Evolutionary conservation across 1,140 invertebrate genomes (phyloP), one percentile per base, ranked within the genome.

Genomic region (Aethina tumida): DNA sequence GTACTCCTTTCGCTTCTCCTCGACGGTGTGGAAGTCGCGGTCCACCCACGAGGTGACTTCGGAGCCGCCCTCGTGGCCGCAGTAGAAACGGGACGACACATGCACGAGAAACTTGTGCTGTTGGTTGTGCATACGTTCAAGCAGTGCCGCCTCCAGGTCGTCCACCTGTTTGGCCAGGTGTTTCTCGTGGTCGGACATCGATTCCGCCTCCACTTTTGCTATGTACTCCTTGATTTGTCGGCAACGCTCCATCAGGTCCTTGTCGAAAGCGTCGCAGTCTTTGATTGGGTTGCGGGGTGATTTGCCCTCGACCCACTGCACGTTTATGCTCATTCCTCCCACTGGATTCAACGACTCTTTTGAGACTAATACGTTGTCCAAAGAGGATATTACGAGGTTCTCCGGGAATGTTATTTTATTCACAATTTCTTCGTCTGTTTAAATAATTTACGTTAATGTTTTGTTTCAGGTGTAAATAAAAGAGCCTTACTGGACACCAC

Each of bases 1-100:
- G 59, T 60, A 72, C 69, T 71, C 68, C 36, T 49, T 63, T 52
- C 69, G 59, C 45, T 66, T 68, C 56, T 73, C 71, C 59, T 73
- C 71, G 44, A 73, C 58, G 3, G 69, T 73, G 37, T 72, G 69
- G 18, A 71, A 55, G 44, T 71, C 65, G 36, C 57, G 53, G 45
- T 71, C 67, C 12, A 71, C 58, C 55, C 68, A 72, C 34, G 64
- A 61, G n/a, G 69, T 65, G 19, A 72, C 59, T 29, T 66, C 64
- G 8, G 66, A 63, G 3, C 69, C 66, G 18, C 59, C 63, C 46
- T 70, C 69, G 19, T 56, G 56, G 9, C 62, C 65, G 35, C 64
- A 60, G 17, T 66, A 62, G 3, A 68, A 65, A 45, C 70, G 61
- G 1, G 68, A 68, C 10, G 68, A 65, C 5, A 68, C 49, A 60